A percentile compares a stretch with the other conserved stretches of the same genome.
Conservation (phyloP, 2,113 vertebrate species). For the Pedionomus torquatus region DNA sequence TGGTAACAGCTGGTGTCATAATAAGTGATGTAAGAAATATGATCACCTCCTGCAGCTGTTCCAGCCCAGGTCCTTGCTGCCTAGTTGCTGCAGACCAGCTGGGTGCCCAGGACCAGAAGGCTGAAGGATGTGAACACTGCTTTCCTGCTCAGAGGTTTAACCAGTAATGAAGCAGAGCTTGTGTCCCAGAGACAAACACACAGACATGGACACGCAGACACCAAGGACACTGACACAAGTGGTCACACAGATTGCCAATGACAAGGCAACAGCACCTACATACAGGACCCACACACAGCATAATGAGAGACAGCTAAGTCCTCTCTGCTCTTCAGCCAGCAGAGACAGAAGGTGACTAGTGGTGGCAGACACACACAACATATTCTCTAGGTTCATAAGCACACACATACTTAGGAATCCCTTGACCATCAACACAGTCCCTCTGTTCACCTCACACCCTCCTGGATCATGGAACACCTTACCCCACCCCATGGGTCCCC, state of each 20-base stretch:
- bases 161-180: rapidly evolving
- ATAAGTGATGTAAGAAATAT: not conserved
- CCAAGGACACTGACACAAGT: not conserved
- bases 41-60: not conserved
- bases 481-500: rapidly evolving
- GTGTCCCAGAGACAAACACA: not conserved
- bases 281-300: not conserved
- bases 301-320: not conserved
- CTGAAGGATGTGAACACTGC: not conserved
- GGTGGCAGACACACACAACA: not conserved
- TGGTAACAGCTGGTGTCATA: not conserved
- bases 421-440: rapidly evolving
- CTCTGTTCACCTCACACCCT: rapidly evolving
- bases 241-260: not conserved
- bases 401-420: rapidly evolving
- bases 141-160: not conserved
- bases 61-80: not conserved
- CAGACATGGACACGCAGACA: too few relatives aligned
- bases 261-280: not conserved
- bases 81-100: not conserved
- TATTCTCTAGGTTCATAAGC: not conserved
- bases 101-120: rapidly evolving
- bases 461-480: not conserved
- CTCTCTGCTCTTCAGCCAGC: not conserved
- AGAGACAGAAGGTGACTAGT: not conserved